Base-by-base conservation (phyloP, 1,140 invertebrate species). In the Gryon sp. region DNA sequence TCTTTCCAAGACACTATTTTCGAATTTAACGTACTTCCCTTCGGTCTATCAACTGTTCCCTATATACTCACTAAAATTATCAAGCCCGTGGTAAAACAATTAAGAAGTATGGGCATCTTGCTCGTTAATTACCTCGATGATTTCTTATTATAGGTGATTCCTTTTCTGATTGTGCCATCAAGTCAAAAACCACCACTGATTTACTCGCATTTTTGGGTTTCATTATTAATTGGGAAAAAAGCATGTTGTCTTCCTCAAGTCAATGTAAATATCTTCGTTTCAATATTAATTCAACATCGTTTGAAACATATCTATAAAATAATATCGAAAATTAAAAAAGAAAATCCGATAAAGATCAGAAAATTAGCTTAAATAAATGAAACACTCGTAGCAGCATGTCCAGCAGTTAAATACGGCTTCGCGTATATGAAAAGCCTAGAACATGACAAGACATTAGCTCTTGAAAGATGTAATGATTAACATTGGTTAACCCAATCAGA, bases 291-390 rank as follows among this genome's bases (percentile, higher is more conserved):
- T n/a, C n/a, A n/a, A n/a, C n/a, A n/a, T n/a, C n/a, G n/a, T n/a
- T n/a, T n/a, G n/a, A n/a, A n/a, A n/a, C n/a, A n/a, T n/a, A n/a
- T n/a, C n/a, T n/a, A n/a, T n/a, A n/a, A n/a, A n/a, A n/a, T n/a
- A n/a, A n/a, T n/a, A n/a, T n/a, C n/a, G n/a, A n/a, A n/a, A n/a
- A n/a, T n/a, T n/a, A n/a, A n/a, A n/a, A n/a, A n/a, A n/a, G n/a
- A n/a, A n/a, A n/a, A n/a, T n/a, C n/a, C n/a, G n/a, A n/a, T n/a
- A n/a, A n/a, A n/a, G n/a, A n/a, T n/a, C n/a, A n/a, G n/a, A n/a
- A n/a, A 9, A 8, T 48, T 69, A 11, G 50, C 65, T 2, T n/a
- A 57, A 2, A 12, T 69, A 8, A 59, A 57, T 24, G 65, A 41
- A 3, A 46, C 20, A 11, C 14, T 69, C 11, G 38, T 69, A 14